A percentile compares a stretch with the other conserved stretches of the same genome.
phyloP scores from a whole-genome alignment of 2,113 vertebrate species.

The Lagopus muta region DNA sequence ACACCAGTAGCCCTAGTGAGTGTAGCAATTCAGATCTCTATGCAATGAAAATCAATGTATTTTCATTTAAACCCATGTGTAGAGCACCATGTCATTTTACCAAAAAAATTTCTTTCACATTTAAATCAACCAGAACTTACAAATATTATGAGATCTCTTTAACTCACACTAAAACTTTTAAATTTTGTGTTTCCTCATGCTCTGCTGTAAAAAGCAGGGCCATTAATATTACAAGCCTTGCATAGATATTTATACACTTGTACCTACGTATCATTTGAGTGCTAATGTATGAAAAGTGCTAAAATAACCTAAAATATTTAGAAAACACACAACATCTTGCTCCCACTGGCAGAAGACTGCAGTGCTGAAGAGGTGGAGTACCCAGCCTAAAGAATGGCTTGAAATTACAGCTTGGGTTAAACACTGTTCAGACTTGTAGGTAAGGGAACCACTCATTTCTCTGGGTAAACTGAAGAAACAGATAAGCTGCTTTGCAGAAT shows the following conservation, averaged over 20 bases:
- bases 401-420: background rate
- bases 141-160: background rate
- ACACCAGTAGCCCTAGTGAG: background rate
- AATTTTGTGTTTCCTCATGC: background rate
- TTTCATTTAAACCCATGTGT: background rate
- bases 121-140: background rate
- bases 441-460: background rate
- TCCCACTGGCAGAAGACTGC: background rate
- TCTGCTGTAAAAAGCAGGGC: background rate
- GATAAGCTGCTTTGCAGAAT: background rate
- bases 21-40: background rate
- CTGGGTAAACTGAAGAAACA: background rate
- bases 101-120: background rate
- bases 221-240: background rate
- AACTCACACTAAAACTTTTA: background rate
- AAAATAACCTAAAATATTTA: background rate
- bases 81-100: background rate
- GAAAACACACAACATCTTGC: background rate
- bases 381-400: background rate
- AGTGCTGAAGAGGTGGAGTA: background rate
- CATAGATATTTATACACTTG: background rate
- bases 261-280: background rate
- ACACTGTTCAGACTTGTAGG: background rate
- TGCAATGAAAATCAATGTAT: background rate
- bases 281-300: background rate